phyloP scores from a whole-genome alignment of 2,888 invertebrate genomes.

The Acanthosepion pharaonis region DNA sequence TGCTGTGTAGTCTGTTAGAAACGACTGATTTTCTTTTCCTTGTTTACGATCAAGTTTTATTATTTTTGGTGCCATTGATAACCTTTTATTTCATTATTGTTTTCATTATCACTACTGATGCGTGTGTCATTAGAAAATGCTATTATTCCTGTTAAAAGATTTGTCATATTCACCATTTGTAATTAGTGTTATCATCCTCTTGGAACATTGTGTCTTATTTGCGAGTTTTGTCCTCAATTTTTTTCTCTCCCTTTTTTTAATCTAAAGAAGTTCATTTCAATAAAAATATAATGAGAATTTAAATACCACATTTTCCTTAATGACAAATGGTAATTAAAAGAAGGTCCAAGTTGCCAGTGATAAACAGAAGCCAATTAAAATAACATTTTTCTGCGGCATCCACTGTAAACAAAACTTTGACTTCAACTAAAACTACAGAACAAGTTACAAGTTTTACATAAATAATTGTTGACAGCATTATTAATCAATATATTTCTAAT shows the following conservation, averaged over 20 bases:
- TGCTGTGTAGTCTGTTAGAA: too few species aligned
- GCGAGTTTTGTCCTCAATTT: neutral
- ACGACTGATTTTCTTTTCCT: too few species aligned
- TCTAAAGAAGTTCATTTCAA: neutral
- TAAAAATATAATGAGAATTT: neutral
- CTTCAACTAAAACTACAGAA: too few species aligned
- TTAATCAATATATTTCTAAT: too few species aligned
- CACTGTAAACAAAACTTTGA: neutral
- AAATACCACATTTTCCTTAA: neutral
- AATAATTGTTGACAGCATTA: too few species aligned
- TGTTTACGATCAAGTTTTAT: too few species aligned
- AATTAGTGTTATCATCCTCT: neutral
- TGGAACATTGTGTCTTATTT: neutral
- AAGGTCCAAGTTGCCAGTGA: neutral
- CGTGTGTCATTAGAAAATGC: neutral
- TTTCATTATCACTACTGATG: too few species aligned
- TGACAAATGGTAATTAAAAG: neutral
- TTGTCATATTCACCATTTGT: neutral
- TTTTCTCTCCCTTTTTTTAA: neutral
- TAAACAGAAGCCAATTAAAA: neutral
- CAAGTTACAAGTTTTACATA: too few species aligned
- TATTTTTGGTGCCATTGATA: too few species aligned
- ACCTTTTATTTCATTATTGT: too few species aligned
- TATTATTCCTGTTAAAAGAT: neutral
- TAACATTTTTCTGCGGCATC: neutral